Evolutionary conservation across 2,797 vertebrate species (phyloP), one percentile per base, ranked within the genome.

Genomic region (Microchirus variegatus): DNA sequence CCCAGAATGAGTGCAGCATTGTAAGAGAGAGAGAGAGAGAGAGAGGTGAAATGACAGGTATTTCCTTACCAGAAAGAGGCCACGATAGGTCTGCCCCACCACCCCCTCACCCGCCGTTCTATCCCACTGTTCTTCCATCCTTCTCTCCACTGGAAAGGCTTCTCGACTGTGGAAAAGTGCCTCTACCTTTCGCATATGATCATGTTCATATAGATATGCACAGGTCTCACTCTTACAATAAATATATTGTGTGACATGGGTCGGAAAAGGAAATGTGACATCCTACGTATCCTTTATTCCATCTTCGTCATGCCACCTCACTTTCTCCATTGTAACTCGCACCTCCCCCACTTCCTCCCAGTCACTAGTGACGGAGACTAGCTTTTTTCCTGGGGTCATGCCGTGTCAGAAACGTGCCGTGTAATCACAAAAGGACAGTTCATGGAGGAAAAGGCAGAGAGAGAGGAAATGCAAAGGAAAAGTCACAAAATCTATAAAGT

Each of bases 301-400:
- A 5, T 15, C 51, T 49, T 53, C 7, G n/a, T 70, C 37, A 53
- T 59, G 48, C 26, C 43, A 14, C 26, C 44, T 59, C 18, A 45
- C n/a, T 41, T 10, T 19, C 26, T 48, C 47, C 37, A 16, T 15
- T 43, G 50, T 54, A 0, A 22, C 38, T 2, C 22, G 4, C n/a
- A 9, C 45, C 54, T 42, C 47, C 66, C 56, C 41, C 38, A 19
- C 80, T 73, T 84, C 83, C 78, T 68, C 55, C 31, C 54, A 68
- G 58, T 56, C 63, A 40, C 37, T 49, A 45, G 45, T 74, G 77
- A 76, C 18, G 53, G 26, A 66, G 63, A 61, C 77, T 57, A 37
- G 42, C 66, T 63, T 75, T 63, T 75, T 89, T 90, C 83, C 87
- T 84, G 77, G 43, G 85, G 81, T 88, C 85, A 68, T 35, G 0